Conservation (phyloP, 1,140 invertebrate species). For the Eulimnadia texana region DNA sequence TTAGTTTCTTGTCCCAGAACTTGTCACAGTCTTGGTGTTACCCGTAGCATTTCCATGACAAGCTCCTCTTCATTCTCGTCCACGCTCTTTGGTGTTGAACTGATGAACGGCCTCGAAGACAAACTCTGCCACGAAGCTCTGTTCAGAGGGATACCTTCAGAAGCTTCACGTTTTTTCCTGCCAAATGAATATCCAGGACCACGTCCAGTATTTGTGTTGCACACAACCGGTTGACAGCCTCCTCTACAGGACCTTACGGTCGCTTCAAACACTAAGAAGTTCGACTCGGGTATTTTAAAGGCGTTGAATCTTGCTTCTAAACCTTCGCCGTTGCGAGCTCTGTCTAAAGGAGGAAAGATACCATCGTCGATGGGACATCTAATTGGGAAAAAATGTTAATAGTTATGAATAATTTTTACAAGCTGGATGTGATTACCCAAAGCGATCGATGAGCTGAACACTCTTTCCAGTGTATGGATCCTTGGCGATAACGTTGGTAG, state of each 20-base stretch:
- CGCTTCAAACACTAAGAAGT: slow-evolving; percentile 84
- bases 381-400: slow-evolving; percentile 16
- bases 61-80: slow-evolving; percentile 40
- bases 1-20: too few relatives aligned
- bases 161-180: slow-evolving; percentile 42
- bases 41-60: slow-evolving; percentile 73
- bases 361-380: slow-evolving; percentile 82
- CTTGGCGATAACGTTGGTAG: slow-evolving; percentile 80
- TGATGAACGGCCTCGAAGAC: background rate
- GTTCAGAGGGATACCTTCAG: slow-evolving; percentile 10
- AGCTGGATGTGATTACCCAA: slow-evolving; percentile 59
- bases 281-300: slow-evolving; percentile 88
- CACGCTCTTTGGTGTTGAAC: slow-evolving; percentile 25
- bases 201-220: slow-evolving; percentile 51
- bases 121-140: background rate
- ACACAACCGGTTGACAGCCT: slow-evolving; percentile 77
- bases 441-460: slow-evolving; percentile 75
- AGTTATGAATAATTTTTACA: slow-evolving; percentile 11
- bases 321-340: slow-evolving; percentile 66
- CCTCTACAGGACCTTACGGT: slow-evolving; percentile 75
- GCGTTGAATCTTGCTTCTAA: slow-evolving; percentile 82
- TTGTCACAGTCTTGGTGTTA: too few relatives aligned
- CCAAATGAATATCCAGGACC: slow-evolving; percentile 63
- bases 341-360: slow-evolving; percentile 78
- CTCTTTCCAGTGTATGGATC: slow-evolving; percentile 81